Conservation (phyloP, 1,140 invertebrate species). For the Calephelis virginiensis region DNA sequence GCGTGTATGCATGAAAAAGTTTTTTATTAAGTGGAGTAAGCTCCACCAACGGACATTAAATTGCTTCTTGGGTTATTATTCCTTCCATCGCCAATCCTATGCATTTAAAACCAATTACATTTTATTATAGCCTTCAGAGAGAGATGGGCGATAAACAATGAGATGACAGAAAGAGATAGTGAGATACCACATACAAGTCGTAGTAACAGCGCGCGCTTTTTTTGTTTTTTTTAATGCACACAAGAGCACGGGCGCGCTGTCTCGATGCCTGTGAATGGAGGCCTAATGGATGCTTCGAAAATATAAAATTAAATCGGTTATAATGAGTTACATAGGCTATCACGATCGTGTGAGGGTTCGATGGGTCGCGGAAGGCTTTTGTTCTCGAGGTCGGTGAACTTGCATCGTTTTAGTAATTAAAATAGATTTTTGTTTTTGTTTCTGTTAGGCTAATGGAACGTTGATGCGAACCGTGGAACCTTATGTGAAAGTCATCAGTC, state of each 20-base stretch:
- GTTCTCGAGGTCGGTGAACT: slow-evolving; percentile 50
- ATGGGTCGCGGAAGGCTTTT: slow-evolving; percentile 57
- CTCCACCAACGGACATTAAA: slow-evolving; percentile 48
- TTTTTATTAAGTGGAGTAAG: slow-evolving; percentile 58
- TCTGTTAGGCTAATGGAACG: slow-evolving; percentile 41
- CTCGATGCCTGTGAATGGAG: slow-evolving; percentile 59
- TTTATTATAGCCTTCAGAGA: slow-evolving; percentile 67
- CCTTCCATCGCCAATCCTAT: slow-evolving; percentile 71
- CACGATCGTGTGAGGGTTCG: slow-evolving; percentile 46
- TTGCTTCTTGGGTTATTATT: slow-evolving; percentile 67
- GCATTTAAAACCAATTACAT: slow-evolving; percentile 78
- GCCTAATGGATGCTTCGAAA: slow-evolving; percentile 62
- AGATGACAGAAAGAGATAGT: slow-evolving; percentile 43
- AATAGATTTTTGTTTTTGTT: slow-evolving; percentile 48
- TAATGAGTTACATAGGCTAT: slow-evolving; percentile 69
- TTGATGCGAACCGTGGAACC: slow-evolving; percentile 41
- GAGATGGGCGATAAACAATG: slow-evolving; percentile 36
- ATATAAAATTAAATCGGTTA: slow-evolving; percentile 67
- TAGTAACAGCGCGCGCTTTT: slow-evolving; percentile 32
- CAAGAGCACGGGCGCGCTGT: slow-evolving; percentile 46
- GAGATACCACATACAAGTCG: slow-evolving; percentile 43
- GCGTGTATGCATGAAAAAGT: slow-evolving; percentile 52
- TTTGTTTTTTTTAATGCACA: slow-evolving; percentile 45
- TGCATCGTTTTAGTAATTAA: slow-evolving; percentile 55
- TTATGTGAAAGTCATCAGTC: slow-evolving; percentile 38